phyloP scores from a whole-genome alignment of 2,888 invertebrate genomes.

The Omphaloscelis lunosa region DNA sequence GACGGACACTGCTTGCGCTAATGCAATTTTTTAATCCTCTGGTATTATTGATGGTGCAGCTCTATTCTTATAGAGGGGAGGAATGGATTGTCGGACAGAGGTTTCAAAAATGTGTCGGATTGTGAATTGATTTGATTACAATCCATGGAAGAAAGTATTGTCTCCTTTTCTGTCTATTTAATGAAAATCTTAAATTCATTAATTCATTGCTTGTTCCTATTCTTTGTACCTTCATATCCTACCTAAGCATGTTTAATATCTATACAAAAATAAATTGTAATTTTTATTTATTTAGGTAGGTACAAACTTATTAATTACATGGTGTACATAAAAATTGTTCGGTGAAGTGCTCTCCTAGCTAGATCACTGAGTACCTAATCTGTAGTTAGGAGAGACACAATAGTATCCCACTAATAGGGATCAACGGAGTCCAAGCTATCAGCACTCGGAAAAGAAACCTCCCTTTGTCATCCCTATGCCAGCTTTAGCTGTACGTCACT shows the following conservation, averaged over 20 bases:
- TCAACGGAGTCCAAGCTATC: neutral
- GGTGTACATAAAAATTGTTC: neutral
- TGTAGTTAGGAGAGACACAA: neutral
- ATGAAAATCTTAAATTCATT: neutral
- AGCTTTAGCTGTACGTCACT: neutral
- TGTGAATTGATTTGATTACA: conserved; percentile 17
- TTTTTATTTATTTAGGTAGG: too few relatives aligned
- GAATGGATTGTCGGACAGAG: conserved; percentile 6
- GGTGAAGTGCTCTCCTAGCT: neutral
- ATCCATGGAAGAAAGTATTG: neutral
- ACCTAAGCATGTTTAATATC: neutral
- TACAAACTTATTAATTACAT: too few relatives aligned
- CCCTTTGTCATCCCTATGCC: too few relatives aligned
- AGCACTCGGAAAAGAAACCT: neutral
- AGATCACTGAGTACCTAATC: neutral
- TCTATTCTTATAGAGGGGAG: neutral
- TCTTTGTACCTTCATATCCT: neutral
- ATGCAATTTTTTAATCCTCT: conserved; percentile 47
- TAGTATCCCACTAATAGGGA: neutral
- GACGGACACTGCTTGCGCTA: conserved; percentile 18
- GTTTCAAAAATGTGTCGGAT: conserved; percentile 11
- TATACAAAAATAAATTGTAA: too few relatives aligned
- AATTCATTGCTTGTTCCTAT: conserved; percentile 8
- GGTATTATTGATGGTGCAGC: conserved; percentile 17
- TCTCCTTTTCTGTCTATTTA: conserved; percentile 8